Evolutionary conservation across 1,140 invertebrate species (phyloP).

Genomic region (Diprion similis): DNA sequence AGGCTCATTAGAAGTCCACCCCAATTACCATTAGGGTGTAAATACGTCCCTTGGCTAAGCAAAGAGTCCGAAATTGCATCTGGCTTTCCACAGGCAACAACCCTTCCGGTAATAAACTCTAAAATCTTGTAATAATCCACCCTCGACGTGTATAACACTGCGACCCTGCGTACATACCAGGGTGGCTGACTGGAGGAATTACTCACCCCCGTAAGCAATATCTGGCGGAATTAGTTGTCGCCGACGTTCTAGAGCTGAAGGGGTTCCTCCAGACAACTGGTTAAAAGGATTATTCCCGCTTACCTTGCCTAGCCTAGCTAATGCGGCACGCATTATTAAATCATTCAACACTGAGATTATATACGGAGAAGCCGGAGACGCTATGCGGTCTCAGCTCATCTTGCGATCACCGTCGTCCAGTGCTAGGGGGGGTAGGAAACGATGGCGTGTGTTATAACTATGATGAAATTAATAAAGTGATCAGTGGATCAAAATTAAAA

Average conservation of each 20-base stretch:
- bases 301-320: constrained; percentile 42
- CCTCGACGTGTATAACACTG: constrained; percentile 12
- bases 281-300: constrained; percentile 57
- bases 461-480: too few relatives aligned
- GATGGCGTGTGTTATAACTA: too few relatives aligned
- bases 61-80: constrained; percentile 34
- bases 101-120: constrained; percentile 37
- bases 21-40: constrained; percentile 43
- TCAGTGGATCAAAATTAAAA: too few relatives aligned
- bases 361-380: too few relatives aligned
- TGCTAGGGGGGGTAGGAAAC: too few relatives aligned
- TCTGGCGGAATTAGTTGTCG: constrained; percentile 53
- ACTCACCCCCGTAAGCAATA: constrained; percentile 37
- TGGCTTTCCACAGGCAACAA: constrained; percentile 7
- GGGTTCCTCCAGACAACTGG: constrained; percentile 53
- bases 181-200: neutral
- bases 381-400: too few relatives aligned
- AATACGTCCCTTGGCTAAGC: constrained; percentile 12
- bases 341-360: constrained; percentile 37
- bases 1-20: constrained; percentile 39
- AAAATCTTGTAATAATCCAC: constrained; percentile 40
- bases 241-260: constrained; percentile 48
- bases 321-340: constrained; percentile 55
- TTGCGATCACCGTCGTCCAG: too few relatives aligned
- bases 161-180: too few relatives aligned